These are phyloP conservation scores for Sitta europaea DNA, from an alignment of 2,113 vertebrate genomes.

Conservation along the genomic window DNA sequence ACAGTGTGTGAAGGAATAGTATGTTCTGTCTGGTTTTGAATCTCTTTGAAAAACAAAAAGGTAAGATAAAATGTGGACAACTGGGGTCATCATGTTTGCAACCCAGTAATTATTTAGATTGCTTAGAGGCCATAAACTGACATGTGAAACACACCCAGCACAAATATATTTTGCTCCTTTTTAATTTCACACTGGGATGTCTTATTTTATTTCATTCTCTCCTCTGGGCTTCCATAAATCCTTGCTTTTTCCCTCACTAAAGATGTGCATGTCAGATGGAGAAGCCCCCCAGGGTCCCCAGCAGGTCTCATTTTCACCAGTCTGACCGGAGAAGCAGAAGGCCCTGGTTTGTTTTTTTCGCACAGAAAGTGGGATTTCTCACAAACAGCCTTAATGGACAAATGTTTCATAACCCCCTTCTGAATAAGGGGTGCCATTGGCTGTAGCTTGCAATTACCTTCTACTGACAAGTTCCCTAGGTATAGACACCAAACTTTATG, in stretches of 20 bases:
- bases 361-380: not conserved
- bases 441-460: not conserved
- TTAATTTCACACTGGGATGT: not conserved
- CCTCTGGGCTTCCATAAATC: not conserved
- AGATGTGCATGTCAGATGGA: accelerated
- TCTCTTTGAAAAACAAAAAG: constrained; percentile 12
- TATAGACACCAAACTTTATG: not conserved
- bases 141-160: constrained; percentile 8
- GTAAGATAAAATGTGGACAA: constrained; percentile 7
- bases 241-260: not conserved
- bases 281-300: not conserved
- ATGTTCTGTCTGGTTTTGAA: constrained; percentile 12
- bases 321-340: not conserved
- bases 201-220: not conserved
- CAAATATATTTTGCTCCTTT: not conserved
- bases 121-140: not conserved
- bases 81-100: not conserved
- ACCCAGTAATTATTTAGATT: constrained; percentile 36
- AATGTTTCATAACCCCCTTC: not conserved
- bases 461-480: not conserved
- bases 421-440: not conserved
- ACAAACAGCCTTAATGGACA: not conserved
- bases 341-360: not conserved
- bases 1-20: not conserved
- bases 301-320: not conserved